Evolutionary conservation across 1,140 invertebrate genomes (phyloP).

Genomic region (Anadara kagoshimensis): DNA sequence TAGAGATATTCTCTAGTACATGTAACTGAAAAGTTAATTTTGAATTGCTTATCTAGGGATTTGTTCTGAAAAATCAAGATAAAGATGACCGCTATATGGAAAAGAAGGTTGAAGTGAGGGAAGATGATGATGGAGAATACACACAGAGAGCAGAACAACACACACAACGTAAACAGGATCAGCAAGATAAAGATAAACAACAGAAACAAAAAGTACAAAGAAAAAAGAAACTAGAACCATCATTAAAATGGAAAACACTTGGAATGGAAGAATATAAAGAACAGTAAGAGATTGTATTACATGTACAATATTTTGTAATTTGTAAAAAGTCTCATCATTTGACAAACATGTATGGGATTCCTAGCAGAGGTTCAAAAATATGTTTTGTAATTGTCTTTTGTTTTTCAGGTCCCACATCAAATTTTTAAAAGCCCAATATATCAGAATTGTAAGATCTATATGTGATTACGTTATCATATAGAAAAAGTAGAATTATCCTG

Average conservation of each 20-base stretch:
- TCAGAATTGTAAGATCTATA: too few species aligned
- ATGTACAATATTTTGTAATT: too few species aligned
- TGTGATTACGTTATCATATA: too few species aligned
- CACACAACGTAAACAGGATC: conserved; percentile 39
- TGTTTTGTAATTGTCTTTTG: not conserved
- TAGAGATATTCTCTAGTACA: too few species aligned
- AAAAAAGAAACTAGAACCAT: conserved; percentile 69
- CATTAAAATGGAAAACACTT: conserved; percentile 69
- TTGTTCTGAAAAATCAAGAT: conserved; percentile 52
- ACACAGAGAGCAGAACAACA: conserved; percentile 29
- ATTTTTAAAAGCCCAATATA: too few species aligned
- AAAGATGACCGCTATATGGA: conserved; percentile 43
- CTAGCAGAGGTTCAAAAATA: too few species aligned
- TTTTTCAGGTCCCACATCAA: too few species aligned
- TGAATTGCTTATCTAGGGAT: conserved; percentile 45
- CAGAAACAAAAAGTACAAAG: conserved; percentile 54
- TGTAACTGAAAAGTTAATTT: too few species aligned
- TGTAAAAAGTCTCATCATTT: too few species aligned
- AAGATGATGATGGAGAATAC: conserved; percentile 38
- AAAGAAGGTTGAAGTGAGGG: conserved; percentile 27
- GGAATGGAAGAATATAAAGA: conserved; percentile 66
- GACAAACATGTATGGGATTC: too few species aligned
- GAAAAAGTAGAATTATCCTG: too few species aligned
- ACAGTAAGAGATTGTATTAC: conserved; percentile 28
- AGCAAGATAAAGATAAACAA: conserved; percentile 57